Evolutionary conservation across 2,888 invertebrate species (phyloP), one percentile per base, ranked within the genome.

Genomic region (Omphaloscelis lunosa): DNA sequence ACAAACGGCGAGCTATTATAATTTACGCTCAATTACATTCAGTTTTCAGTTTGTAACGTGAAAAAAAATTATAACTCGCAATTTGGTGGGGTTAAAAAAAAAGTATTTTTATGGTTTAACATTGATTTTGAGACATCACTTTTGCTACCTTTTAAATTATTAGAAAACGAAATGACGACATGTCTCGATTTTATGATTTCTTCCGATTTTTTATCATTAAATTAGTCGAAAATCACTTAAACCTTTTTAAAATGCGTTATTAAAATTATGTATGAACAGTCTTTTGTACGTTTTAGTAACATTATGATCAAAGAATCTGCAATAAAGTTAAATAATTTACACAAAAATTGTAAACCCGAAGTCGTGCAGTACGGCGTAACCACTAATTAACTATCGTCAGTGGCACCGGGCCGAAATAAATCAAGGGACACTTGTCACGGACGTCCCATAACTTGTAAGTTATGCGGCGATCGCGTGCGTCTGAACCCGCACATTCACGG

Each of bases 391-490:
- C 83, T 88, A 81, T 82, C 86, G 86, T 85, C 88, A 88, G 85
- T 78, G 51, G 72, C 83, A 77, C 72, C 82, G 77, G 81, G 56
- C 58, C 66, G 84, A 83, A 89, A 93, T 94, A 94, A 94, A 94
- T 94, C 93, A 94, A 88, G 89, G 88, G 89, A 85, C 92, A 93
- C 91, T 94, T 93, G 94, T 93, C 93, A 92, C 87, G 85, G 90
- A 90, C 87, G 91, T 90, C 90, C 91, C 92, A 92, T 93, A 93
- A 93, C 91, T 92, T 90, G 92, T 93, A 93, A 94, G 93, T 93
- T 94, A 93, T 93, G 92, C 90, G 90, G 88, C 87, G 76, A 86
- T 92, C 86, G 92, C 89, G 89, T 91, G 92, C 90, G 85, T 63
- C 75, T 72, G 81, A 45, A 34, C 51, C 34, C 68, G 70, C 29